These are phyloP conservation scores for Paedocypris sp. DNA, from an alignment of 2,113 vertebrate species.

Conservation along the genomic window DNA sequence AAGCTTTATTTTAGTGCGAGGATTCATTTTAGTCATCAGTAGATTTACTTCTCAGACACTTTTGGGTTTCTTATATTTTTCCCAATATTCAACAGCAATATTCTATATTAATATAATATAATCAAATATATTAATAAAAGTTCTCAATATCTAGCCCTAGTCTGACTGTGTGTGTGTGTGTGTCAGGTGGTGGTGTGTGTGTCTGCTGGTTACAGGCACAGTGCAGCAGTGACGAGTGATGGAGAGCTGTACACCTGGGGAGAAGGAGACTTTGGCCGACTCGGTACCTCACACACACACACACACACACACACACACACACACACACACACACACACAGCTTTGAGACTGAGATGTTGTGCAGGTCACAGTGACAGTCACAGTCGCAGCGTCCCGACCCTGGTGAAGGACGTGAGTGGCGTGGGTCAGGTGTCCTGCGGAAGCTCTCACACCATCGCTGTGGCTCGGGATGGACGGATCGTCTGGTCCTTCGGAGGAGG, in stretches of 20 bases:
- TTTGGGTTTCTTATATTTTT: too few species aligned
- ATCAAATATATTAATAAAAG: too few species aligned
- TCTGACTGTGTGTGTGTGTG: not conserved
- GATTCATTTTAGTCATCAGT: too few species aligned
- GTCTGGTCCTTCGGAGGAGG: constrained; percentile 73
- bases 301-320: not conserved
- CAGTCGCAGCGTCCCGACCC: constrained; percentile 67
- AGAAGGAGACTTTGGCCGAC: constrained; percentile 67
- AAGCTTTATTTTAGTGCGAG: too few species aligned
- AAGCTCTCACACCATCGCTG: constrained; percentile 67
- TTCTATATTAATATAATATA: too few species aligned
- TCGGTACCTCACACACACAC: constrained; percentile 45
- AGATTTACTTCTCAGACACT: too few species aligned
- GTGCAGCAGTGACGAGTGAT: constrained; percentile 66
- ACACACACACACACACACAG: not conserved
- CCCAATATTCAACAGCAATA: too few species aligned
- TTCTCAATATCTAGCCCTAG: not conserved
- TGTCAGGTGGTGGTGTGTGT: constrained; percentile 68
- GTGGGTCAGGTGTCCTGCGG: constrained; percentile 69
- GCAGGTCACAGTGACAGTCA: constrained; percentile 73
- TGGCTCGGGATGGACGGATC: constrained; percentile 67
- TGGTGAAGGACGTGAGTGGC: constrained; percentile 71
- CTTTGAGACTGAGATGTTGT: not conserved
- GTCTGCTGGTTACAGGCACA: constrained; percentile 73
- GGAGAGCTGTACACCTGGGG: constrained; percentile 73